Conservation (phyloP, 2,797 vertebrate genomes). For the Cryptoblepharus egeriae region DNA sequence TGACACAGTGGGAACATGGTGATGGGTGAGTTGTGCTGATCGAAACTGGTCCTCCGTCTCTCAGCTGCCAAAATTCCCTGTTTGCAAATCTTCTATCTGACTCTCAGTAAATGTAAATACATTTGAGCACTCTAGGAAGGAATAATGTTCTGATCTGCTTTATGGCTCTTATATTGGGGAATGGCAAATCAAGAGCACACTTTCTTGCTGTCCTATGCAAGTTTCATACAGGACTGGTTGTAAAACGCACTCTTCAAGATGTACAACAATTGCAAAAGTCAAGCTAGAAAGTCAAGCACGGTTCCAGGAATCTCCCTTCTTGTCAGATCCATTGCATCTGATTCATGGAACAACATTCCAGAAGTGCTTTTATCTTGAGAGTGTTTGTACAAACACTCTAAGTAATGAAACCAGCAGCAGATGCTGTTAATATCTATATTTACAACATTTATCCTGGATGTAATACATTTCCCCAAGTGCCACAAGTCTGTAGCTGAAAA, state of each 20-base stretch:
- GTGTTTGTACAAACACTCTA: conserved; percentile 18
- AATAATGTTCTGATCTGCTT: background rate
- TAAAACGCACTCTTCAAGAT: conserved; percentile 11
- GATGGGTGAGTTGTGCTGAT: too few species aligned
- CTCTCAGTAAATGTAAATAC: background rate
- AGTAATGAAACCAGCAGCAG: conserved; percentile 25
- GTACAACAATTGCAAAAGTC: background rate
- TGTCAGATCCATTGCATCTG: conserved; percentile 9
- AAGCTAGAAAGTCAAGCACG: background rate
- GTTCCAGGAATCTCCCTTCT: conserved; percentile 2
- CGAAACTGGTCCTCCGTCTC: too few species aligned
- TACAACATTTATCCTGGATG: conserved; percentile 4
- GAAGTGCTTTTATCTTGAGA: conserved; percentile 17
- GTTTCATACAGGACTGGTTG: background rate
- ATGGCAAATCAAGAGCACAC: background rate
- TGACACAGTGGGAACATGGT: too few species aligned
- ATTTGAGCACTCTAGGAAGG: conserved; percentile 1
- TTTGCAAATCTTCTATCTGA: background rate
- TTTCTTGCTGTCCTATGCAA: conserved; percentile 10
- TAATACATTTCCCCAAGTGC: conserved; percentile 12
- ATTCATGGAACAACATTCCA: conserved; percentile 26
- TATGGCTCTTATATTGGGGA: background rate
- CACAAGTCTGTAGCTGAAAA: background rate
- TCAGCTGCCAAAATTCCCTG: background rate
- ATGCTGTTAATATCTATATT: background rate